Evolutionary conservation across 2,113 vertebrate species (phyloP), one percentile per base, ranked within the genome.

Genomic region (Callocephalon fimbriatum): DNA sequence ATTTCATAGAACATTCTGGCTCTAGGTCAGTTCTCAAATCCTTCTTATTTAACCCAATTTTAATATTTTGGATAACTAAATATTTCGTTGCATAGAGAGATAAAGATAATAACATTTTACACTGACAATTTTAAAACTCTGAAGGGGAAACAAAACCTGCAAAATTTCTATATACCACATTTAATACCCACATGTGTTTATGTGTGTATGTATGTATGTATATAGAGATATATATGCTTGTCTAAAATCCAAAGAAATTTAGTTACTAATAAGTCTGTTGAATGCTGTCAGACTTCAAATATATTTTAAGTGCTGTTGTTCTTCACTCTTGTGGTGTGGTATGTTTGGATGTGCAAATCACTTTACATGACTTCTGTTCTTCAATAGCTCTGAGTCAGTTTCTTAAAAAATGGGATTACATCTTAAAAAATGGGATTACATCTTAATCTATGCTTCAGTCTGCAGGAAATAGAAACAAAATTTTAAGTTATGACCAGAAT

Each of bases 281-380:
- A 86, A 71, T 97, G 67, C 84, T 75, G 56, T 95, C 84, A 86
- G 68, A 86, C 67, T 94, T 81, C 5, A 80, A 80, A 80, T 74
- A 45, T 91, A 76, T 82, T 93, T 85, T 73, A 97, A 95, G 66
- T 95, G 85, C 77, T 92, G 92, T 95, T 95, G 85, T 88, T 94
- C 86, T 96, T 97, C 96, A 95, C 91, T 96, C 63, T 96, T 96
- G 82, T 96, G 56, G 40, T 97, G 66, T 94, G 78, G 8, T 95
- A 83, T 51, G 92, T 95, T 93, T 66, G 91, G 76, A 92, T 89
- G 91, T 97, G 88, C 81, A 95, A 95, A 92, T 95, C 86, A 91
- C 53, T 71, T 88, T 56, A 61, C 31, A 22, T 97, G 94, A 48
- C 95, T 96, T 93, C 91, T 97, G 84, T 88, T 97, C 95, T 94